These are phyloP conservation scores for Zoanthus sansibaricus DNA, from an alignment of 92 coral and sea anemone species.

Conservation along the genomic window DNA sequence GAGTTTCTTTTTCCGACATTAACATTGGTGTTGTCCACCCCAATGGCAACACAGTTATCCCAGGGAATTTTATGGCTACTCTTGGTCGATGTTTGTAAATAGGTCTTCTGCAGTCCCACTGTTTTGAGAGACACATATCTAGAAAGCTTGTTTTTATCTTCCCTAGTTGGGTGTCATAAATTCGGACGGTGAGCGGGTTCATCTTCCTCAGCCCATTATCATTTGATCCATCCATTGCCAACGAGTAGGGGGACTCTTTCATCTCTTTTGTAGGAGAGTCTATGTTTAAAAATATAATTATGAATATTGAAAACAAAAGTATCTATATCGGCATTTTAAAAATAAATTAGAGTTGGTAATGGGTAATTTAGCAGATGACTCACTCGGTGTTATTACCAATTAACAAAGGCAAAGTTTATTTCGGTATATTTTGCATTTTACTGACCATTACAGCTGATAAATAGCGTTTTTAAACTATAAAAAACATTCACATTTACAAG, in stretches of 20 bases:
- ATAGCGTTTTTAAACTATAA: no score
- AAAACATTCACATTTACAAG: no score
- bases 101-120: constrained; percentile 57
- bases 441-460: no score
- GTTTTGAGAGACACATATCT: constrained; percentile 42
- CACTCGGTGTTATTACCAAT: neutral
- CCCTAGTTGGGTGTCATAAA: constrained; percentile 37
- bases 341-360: neutral
- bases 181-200: constrained; percentile 62
- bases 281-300: neutral
- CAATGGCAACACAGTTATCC: constrained; percentile 71
- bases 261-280: constrained; percentile 23
- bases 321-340: constrained; percentile 5
- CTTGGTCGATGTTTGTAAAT: constrained; percentile 23
- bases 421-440: no score
- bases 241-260: constrained; percentile 42
- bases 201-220: constrained; percentile 41
- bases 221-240: constrained; percentile 51
- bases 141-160: constrained; percentile 30
- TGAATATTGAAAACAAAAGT: neutral
- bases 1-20: constrained; percentile 67
- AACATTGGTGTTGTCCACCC: constrained; percentile 69
- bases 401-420: neutral
- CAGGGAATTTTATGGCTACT: constrained; percentile 58
- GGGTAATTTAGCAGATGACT: constrained; percentile 5